Base-by-base conservation (phyloP, 2,797 vertebrate genomes). In the Sphaeramia orbicularis region DNA sequence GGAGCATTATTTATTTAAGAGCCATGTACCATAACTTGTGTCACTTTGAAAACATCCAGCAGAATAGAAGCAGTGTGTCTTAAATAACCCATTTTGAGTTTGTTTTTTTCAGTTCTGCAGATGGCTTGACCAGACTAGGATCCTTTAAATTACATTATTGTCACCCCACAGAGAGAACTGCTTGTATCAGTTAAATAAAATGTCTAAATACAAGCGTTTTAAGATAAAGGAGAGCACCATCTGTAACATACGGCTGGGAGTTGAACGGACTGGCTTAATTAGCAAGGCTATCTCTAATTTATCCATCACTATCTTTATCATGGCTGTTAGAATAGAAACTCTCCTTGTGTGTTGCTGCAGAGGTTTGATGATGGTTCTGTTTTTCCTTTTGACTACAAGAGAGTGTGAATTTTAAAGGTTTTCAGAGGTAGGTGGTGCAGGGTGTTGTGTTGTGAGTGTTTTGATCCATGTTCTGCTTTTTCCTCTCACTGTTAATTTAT, bases 291-390 rank as follows among this genome's bases (percentile, higher is more conserved):
- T 84, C 87, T 85, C 77, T 86, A 82, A 87, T 83, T 84, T 71
- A 83, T 76, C 7, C 9, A 3, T 9, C 54, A 76, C 38, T 0
- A 18, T 67, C 82, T 86, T 86, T 88, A 73, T 84, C 80, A 76
- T 86, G 82, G 63, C 79, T 86, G 86, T 87, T 69, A 63, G 56
- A 55, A 64, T 74, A 57, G 83, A 73, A 84, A 71, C 78, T 59
- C 54, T 78, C 62, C 49, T 64, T 51, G 59, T 59, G 66, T 78
- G 57, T 69, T 7, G 1, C 61, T 67, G 50, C 54, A 66, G 71
- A 56, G 54, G 69, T 74, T 86, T 83, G 59, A 76, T 78, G 65
- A 68, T 64, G 19, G 16, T 60, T 65, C 38, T 49, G 3, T 38
- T 65, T 66, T 56, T 35, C 8, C 15, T 70, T 62, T 58, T 6